A percentile compares a stretch with the other conserved stretches of the same genome.
Evolutionary conservation across 2,113 vertebrate species (phyloP).

Genomic region (Oplegnathus fasciatus): DNA sequence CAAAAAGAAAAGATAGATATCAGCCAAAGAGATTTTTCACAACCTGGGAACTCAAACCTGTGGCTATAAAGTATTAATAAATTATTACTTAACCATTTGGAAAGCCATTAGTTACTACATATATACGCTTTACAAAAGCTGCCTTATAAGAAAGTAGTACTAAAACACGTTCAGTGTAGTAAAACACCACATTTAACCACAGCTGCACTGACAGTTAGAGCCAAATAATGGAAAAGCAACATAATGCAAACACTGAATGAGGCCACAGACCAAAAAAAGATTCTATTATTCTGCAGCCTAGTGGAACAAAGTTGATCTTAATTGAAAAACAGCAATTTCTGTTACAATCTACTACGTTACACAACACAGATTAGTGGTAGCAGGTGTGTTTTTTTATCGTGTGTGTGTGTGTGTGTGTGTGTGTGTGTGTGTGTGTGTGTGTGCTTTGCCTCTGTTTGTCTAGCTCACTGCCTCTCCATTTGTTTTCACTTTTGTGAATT

Average conservation of each 20-base stretch:
- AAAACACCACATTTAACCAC: background rate
- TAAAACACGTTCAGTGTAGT: background rate
- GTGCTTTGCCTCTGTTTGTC: conserved; percentile 61
- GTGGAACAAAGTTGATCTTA: conserved; percentile 65
- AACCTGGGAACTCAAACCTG: background rate
- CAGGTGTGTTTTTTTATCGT: conserved; percentile 34
- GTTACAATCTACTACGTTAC: conserved; percentile 2
- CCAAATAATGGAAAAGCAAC: background rate
- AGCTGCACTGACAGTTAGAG: background rate
- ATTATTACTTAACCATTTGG: background rate
- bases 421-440: background rate
- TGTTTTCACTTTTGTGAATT: conserved; percentile 54
- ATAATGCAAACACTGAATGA: conserved; percentile 33
- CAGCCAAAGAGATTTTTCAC: background rate
- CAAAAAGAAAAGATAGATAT: background rate
- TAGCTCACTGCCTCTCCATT: conserved; percentile 86
- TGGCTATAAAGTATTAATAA: background rate
- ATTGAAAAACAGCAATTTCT: conserved; percentile 61
- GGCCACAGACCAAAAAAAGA: conserved; percentile 41
- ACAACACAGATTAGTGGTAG: conserved; percentile 28
- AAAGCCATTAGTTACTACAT: background rate
- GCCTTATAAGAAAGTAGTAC: background rate
- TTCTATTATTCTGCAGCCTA: conserved; percentile 66
- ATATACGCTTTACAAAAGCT: background rate
- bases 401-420: background rate